Evolutionary conservation across 1,140 invertebrate species (phyloP).

Genomic region (Charaxes varanes): DNA sequence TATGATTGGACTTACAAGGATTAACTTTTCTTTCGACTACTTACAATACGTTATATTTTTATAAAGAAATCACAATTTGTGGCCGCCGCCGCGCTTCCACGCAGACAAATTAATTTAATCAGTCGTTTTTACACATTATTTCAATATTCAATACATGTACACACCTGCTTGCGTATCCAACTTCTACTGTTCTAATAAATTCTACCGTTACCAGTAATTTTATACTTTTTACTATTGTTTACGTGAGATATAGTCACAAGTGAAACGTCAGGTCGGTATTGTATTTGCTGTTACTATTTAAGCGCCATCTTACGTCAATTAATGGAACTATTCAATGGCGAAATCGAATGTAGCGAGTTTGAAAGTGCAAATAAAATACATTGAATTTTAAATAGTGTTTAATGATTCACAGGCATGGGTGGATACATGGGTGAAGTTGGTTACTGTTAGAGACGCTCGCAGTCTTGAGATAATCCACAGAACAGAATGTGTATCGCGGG

Average conservation of each 20-base stretch:
- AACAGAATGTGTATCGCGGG: conserved; percentile 17
- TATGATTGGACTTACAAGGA: conserved; percentile 66
- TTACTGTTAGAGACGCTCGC: conserved; percentile 8
- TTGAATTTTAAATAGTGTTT: not conserved
- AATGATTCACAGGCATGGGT: not conserved
- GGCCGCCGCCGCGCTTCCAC: conserved; percentile 30
- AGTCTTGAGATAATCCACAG: conserved; percentile 17
- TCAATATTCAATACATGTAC: conserved; percentile 7
- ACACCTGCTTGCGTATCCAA: conserved; percentile 8
- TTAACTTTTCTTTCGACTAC: conserved; percentile 68
- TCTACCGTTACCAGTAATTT: too few relatives aligned
- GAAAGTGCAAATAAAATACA: not conserved
- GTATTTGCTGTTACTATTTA: too few relatives aligned
- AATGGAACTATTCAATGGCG: too few relatives aligned
- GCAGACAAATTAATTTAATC: conserved; percentile 42
- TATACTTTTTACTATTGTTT: not conserved
- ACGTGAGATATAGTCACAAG: not conserved
- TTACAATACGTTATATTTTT: conserved; percentile 69
- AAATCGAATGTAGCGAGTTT: too few relatives aligned
- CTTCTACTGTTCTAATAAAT: not conserved
- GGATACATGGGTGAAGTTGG: not conserved
- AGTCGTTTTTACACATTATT: conserved; percentile 44
- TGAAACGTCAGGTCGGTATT: too few relatives aligned
- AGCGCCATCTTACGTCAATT: too few relatives aligned
- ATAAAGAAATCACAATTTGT: conserved; percentile 71